Evolutionary conservation across 2,797 vertebrate species (phyloP).

Genomic region (Orientallactaga sibirica): DNA sequence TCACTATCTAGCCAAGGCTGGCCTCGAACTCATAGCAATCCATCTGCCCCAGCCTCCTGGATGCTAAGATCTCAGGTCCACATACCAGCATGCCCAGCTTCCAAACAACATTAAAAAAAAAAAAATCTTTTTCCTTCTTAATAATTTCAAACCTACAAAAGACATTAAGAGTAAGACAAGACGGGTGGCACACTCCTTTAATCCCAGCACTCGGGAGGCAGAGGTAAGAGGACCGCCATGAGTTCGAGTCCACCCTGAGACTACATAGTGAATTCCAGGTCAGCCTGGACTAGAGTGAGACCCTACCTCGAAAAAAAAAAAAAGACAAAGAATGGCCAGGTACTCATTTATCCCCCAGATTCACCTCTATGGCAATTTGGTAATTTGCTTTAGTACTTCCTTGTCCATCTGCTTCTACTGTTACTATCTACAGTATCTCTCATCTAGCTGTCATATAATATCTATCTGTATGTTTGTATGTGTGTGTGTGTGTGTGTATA

Average conservation of each 20-base stretch:
- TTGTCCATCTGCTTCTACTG: neutral
- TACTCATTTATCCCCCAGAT: neutral
- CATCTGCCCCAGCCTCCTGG: neutral
- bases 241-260: too few relatives aligned
- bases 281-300: too few relatives aligned
- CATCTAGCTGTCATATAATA: neutral
- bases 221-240: too few relatives aligned
- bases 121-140: constrained; percentile 4
- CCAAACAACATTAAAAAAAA: neutral
- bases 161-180: too few relatives aligned
- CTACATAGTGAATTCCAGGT: too few relatives aligned
- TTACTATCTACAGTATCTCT: neutral
- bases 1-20: neutral
- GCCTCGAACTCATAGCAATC: neutral
- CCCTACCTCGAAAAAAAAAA: too few relatives aligned
- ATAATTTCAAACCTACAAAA: constrained; percentile 38
- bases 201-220: too few relatives aligned
- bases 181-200: too few relatives aligned
- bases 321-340: neutral
- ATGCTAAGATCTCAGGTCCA: neutral
- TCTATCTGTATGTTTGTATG: neutral
- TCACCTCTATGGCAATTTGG: neutral
- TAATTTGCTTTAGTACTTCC: neutral
- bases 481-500: neutral
- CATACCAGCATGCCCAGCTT: neutral